phyloP scores from a whole-genome alignment of 2,888 invertebrate genomes.

The Trissoscelio sp. region DNA sequence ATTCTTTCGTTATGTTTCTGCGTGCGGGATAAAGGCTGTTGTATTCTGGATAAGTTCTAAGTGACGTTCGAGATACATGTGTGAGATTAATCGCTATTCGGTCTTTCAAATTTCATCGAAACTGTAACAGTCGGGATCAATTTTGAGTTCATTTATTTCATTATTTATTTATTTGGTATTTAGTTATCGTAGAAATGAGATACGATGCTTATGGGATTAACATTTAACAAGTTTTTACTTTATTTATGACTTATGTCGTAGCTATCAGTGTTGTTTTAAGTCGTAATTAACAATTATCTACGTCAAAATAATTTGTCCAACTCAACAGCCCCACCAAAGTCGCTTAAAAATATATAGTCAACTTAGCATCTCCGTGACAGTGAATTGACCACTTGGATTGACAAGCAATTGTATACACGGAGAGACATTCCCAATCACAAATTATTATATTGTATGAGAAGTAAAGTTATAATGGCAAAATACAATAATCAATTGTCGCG shows the following conservation, averaged over 20 bases:
- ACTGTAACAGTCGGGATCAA: background rate
- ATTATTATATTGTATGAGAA: no score
- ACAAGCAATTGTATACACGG: no score
- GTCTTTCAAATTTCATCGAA: no score
- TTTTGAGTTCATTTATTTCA: no score
- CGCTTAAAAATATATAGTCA: slow-evolving; percentile 14
- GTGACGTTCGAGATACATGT: background rate
- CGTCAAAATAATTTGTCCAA: slow-evolving; percentile 11
- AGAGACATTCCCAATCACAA: no score
- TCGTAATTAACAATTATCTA: background rate
- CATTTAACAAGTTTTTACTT: background rate
- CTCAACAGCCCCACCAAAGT: slow-evolving; percentile 34
- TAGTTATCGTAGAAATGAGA: no score
- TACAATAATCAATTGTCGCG: no score
- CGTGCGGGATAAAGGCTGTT: slow-evolving; percentile 34
- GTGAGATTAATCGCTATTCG: background rate
- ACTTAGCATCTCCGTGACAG: slow-evolving; percentile 28
- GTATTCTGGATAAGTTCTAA: slow-evolving; percentile 13
- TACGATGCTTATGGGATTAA: background rate
- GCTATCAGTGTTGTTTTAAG: background rate
- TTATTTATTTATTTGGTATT: no score
- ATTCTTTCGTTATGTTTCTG: slow-evolving; percentile 35
- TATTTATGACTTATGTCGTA: background rate
- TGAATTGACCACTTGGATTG: slow-evolving; percentile 31
- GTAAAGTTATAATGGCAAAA: no score